These are phyloP conservation scores for Sebastiscus tertius DNA, from an alignment of 2,797 vertebrate genomes.

Conservation along the genomic window DNA sequence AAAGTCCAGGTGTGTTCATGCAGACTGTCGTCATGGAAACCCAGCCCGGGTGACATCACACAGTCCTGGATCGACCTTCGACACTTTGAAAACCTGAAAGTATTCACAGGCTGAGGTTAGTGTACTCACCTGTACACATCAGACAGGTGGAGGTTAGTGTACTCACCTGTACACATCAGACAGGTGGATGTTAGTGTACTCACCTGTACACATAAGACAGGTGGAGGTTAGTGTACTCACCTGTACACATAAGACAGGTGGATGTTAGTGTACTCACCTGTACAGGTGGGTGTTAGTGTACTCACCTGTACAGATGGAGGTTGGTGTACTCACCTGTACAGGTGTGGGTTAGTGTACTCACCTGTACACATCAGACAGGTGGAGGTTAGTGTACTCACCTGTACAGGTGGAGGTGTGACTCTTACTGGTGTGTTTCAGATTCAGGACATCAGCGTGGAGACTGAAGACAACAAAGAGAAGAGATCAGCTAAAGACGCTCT, in stretches of 20 bases:
- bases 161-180: no score
- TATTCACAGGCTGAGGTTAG: no score
- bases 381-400: not conserved
- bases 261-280: not conserved
- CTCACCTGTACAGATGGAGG: no score
- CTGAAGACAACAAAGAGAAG: conserved; percentile 97
- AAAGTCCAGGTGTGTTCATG: conserved; percentile 27
- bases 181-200: no score
- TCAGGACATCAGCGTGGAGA: conserved; percentile 97
- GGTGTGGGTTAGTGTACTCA: no score
- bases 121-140: no score
- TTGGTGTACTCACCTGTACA: no score
- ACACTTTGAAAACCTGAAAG: no score
- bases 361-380: not conserved
- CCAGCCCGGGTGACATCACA: not conserved
- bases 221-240: no score
- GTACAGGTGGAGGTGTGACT: not conserved
- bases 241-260: not conserved
- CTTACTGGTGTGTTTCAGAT: conserved; percentile 81
- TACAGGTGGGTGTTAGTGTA: no score
- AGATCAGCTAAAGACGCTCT: conserved; percentile 96
- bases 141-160: not conserved
- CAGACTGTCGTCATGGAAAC: not conserved
- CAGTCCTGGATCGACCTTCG: no score
- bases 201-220: no score